phyloP scores from a whole-genome alignment of 2,797 vertebrate genomes.

The Toxotes lorentzi region DNA sequence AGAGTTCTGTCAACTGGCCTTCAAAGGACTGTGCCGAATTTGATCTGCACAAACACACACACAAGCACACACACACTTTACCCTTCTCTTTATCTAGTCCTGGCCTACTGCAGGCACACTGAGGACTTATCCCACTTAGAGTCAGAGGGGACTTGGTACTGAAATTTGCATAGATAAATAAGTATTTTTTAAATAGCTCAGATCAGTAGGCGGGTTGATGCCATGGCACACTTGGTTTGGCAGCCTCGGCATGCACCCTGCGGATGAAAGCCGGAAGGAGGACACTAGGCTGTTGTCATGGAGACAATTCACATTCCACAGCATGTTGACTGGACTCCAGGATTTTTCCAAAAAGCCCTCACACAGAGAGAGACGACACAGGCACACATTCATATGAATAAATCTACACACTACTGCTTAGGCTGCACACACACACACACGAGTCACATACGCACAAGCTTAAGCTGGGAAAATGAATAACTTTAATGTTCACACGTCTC shows the following conservation, averaged over 20 bases:
- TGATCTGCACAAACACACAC: constrained; percentile 34
- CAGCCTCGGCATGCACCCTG: constrained; percentile 34
- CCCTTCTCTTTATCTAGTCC: constrained; percentile 2
- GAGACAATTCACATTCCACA: constrained; percentile 77
- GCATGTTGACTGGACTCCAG: constrained; percentile 69
- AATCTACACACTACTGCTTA: constrained; percentile 28
- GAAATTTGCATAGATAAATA: constrained; percentile 59
- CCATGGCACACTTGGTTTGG: constrained; percentile 53
- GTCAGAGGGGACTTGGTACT: constrained; percentile 33
- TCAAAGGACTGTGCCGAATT: constrained; percentile 41
- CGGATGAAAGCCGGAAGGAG: constrained; percentile 67
- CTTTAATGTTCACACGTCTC: constrained; percentile 53
- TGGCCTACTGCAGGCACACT: constrained; percentile 29
- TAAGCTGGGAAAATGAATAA: constrained; percentile 48
- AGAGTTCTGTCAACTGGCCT: constrained; percentile 45
- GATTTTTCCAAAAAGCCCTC: constrained; percentile 58
- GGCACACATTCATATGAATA: constrained; percentile 40
- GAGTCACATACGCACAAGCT: background rate
- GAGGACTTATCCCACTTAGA: constrained; percentile 61
- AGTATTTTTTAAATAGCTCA: constrained; percentile 33
- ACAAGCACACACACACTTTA: constrained; percentile 3
- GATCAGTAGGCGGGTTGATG: constrained; percentile 51
- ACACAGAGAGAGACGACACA: constrained; percentile 46
- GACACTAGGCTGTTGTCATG: constrained; percentile 75
- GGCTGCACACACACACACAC: constrained; percentile 12